Evolutionary conservation across 2,888 invertebrate genomes (phyloP), one percentile per base, ranked within the genome.

Genomic region (Trimorus sp.): DNA sequence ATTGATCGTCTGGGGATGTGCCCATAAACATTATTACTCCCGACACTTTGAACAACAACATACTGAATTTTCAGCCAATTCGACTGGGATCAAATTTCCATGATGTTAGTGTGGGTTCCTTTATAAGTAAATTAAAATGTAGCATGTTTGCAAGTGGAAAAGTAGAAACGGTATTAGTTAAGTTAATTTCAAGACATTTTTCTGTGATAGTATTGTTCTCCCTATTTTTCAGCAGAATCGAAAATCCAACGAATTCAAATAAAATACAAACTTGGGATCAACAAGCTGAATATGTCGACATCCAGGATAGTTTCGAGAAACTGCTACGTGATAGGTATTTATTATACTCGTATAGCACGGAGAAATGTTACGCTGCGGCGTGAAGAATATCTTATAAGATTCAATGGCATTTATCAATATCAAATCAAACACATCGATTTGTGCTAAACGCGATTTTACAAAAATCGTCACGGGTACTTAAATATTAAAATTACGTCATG

Each of bases 241-340:
- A 69, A 63, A 56, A 76, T 56, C 40, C 69, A 54, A 60, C 68
- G 48, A 48, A 48, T 69, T 62, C 76, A 58, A 65, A 58, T 69
- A 58, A 65, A 77, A 70, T 63, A 69, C 70, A 70, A 77, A 77
- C 77, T 63, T 36, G 36, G 63, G 65, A 77, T 77, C 77, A 77
- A 70, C 77, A 77, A 77, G 77, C 70, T 63, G 77, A 40, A 77
- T 69, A 76, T 63, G 56, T 63, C 76, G 69, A 76, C 69, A 77
- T 70, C 58, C 77, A 48, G 68, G 63, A 77, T 63, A 70, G 54
- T 70, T 70, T 77, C 54, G 77, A 70, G 58, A 77, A 77, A 70
- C 77, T 77, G 42, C 63, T 77, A 70, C 71, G 66, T 71, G 71
- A 78, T 66, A 78, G 78, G 78, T 78, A 78, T 78, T 78, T 71